A percentile compares a stretch with the other conserved stretches of the same genome.
Conservation (phyloP, 2,797 vertebrate species). For the Cyprinella venusta region DNA sequence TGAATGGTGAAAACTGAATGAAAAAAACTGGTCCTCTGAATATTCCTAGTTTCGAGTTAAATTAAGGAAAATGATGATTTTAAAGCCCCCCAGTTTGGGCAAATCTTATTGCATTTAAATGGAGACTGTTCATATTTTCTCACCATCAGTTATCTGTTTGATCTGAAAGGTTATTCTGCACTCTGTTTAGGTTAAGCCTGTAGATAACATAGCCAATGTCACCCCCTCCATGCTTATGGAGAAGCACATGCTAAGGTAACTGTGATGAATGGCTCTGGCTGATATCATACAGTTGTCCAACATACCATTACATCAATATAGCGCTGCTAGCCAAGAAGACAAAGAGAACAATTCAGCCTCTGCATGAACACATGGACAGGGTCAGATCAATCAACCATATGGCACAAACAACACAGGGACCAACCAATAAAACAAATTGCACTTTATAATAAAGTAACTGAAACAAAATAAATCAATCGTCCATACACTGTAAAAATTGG, state of each 20-base stretch:
- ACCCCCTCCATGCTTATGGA: neutral
- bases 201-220: neutral
- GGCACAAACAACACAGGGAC: neutral
- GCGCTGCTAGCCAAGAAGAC: neutral
- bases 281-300: slow-evolving; percentile 6
- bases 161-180: neutral
- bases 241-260: neutral
- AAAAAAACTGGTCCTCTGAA: slow-evolving; percentile 19
- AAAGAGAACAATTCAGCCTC: slow-evolving; percentile 27
- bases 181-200: neutral
- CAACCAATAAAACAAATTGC: neutral
- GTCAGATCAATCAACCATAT: neutral
- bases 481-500: neutral
- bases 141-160: neutral
- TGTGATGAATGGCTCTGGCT: neutral
- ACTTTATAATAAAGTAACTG: neutral
- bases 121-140: slow-evolving; percentile 3
- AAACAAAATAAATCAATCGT: neutral
- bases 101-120: slow-evolving; percentile 37
- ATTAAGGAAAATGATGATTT: slow-evolving; percentile 54
- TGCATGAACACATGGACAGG: neutral
- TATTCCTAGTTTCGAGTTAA: slow-evolving; percentile 53
- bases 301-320: neutral
- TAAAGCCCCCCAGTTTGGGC: neutral
- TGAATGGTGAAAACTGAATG: slow-evolving; percentile 19